Base-by-base conservation (phyloP, 2,888 invertebrate species). In the Stenodema calcarata region DNA sequence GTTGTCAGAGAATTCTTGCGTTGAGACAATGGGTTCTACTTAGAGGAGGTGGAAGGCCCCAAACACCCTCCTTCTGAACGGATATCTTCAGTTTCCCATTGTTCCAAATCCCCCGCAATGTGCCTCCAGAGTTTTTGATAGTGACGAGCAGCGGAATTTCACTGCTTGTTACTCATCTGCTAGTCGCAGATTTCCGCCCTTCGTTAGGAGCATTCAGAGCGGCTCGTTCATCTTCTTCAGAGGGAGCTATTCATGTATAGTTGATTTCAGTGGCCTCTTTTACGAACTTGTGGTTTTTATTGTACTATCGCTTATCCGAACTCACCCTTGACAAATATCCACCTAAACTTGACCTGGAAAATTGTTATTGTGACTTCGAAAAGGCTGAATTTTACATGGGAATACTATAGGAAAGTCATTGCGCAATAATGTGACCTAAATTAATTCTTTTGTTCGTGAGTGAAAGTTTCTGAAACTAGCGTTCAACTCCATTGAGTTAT, bases 31-130 rank as follows among this genome's bases (percentile, higher is more conserved):
- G 16, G 73, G 35, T n/a, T 35, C 73, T 18, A 73, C 73, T 73
- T 73, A 41, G 73, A 4, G 35, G 73, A 35, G n/a, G 35, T 12
- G 4, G 30, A 73, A 35, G 73, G 41, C 16, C 73, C 6, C n/a
- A n/a, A n/a, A n/a, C n/a, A 35, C 1, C 30, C 73, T 18, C 30
- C 73, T 35, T 73, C 73, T 16, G 35, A 35, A 35, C 30, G 78
- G 78, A 78, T 78, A 78, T 78, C 78, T 78, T 78, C 78, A 78
- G 44, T 78, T 44, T 44, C 44, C 76, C 44, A 44, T 78, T 78
- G 78, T 78, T 78, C 78, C 23, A 16, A 41, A 1, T 44, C 44
- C 14, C 23, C 14, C 44, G 14, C 78, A 0, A 11, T 16, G 1
- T 78, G 23, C 41, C 41, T 44, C 4, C 44, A 44, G 16, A 78